A percentile compares a stretch with the other conserved stretches of the same genome.
These are phyloP conservation scores for Mechanitis messenoides DNA, from an alignment of 2,888 invertebrate genomes.

Conservation along the genomic window DNA sequence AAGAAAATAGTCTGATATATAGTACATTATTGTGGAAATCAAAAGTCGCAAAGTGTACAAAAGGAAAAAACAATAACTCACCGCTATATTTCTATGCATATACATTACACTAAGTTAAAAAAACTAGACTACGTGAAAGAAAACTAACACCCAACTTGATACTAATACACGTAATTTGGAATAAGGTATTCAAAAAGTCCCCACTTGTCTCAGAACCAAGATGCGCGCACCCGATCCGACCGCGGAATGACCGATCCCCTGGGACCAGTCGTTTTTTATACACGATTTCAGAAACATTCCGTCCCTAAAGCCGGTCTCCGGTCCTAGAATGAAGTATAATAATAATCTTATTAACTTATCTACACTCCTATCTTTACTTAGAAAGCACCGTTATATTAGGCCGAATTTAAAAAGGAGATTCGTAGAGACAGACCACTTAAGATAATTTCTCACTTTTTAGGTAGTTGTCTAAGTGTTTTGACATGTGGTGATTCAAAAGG, in stretches of 20 bases:
- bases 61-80: slow-evolving; percentile 22
- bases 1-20: neutral
- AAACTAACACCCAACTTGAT: slow-evolving; percentile 12
- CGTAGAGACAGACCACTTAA: slow-evolving; percentile 65
- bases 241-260: slow-evolving; percentile 69
- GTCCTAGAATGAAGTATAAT: slow-evolving; percentile 67
- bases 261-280: slow-evolving; percentile 72
- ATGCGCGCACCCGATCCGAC: slow-evolving; percentile 64
- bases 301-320: slow-evolving; percentile 69
- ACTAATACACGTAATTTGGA: slow-evolving; percentile 28
- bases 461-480: slow-evolving; percentile 58
- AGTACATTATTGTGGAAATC: neutral
- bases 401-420: slow-evolving; percentile 62
- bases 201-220: slow-evolving; percentile 45
- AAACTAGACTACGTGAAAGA: slow-evolving; percentile 10
- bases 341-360: slow-evolving; percentile 76
- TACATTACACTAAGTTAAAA: slow-evolving; percentile 28
- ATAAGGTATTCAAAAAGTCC: slow-evolving; percentile 11
- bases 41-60: slow-evolving; percentile 15
- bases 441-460: slow-evolving; percentile 71
- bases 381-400: slow-evolving; percentile 70
- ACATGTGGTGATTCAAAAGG: slow-evolving; percentile 43
- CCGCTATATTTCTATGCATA: slow-evolving; percentile 25
- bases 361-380: slow-evolving; percentile 73
- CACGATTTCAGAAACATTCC: slow-evolving; percentile 72